Base-by-base conservation (phyloP, 2,113 vertebrate genomes). In the Colius striatus region DNA sequence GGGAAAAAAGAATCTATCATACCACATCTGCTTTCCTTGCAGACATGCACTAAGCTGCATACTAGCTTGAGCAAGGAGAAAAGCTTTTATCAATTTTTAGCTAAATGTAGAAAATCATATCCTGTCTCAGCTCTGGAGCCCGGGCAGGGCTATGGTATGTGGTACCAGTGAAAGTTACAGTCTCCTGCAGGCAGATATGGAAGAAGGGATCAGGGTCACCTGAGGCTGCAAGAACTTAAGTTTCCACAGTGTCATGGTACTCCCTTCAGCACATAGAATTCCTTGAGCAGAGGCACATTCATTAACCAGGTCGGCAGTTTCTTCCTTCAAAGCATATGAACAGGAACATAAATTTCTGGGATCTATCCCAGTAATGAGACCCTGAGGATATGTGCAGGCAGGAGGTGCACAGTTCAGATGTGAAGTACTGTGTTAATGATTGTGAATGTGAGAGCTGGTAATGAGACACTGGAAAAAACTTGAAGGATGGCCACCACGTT, bases 361-460 rank as follows among this genome's bases (percentile, higher is more conserved):
- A 12, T 32, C 0, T 38, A 30, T 58, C n/a, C 21, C 18, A 7
- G 0, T 47, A 41, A 14, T 1, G 70, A 58, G 36, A 41, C 14
- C 19, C 48, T 21, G n/a, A 43, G 71, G 65, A 22, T 18, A n/a
- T 51, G 25, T 5, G 4, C 32, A 47, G 76, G 54, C 54, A 51
- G 63, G 62, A 71, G 15, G 36, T 9, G 29, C 41, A 6, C 20
- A 6, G 53, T 32, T 72, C 30, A 13, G 41, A 14, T 13, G 47
- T 29, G 48, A 22, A 32, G 13, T n/a, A 7, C 34, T 77, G 11
- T 51, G 48, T 30, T 62, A 48, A 8, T 54, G 67, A 32, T 21
- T 51, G 62, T 29, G 86, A 27, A 27, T 58, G 41, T 22, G 32
- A 66, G 55, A 78, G 34, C 55, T 50, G 67, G 67, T 86, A 16